Evolutionary conservation across 1,140 invertebrate genomes (phyloP).

Genomic region (Achatina immaculata): DNA sequence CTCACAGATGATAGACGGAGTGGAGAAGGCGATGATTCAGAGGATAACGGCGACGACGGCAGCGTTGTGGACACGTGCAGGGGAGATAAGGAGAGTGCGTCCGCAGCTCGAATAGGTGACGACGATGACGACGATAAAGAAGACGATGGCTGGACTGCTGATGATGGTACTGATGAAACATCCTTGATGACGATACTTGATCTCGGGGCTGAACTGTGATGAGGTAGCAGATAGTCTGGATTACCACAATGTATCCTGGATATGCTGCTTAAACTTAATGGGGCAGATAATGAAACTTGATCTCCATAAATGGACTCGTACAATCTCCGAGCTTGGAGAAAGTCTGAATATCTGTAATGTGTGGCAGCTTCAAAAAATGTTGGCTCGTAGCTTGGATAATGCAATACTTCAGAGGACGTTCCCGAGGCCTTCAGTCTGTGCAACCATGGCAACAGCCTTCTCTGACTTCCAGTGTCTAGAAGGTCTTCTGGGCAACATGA

Average conservation of each 20-base stretch:
- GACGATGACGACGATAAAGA: conserved; percentile 4
- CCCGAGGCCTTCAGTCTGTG: conserved; percentile 2
- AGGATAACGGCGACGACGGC: conserved; percentile 11
- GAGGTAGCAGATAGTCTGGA: background rate
- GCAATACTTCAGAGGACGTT: background rate
- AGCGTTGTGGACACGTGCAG: conserved; percentile 18
- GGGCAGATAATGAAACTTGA: background rate
- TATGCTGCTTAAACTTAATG: background rate
- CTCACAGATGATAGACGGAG: conserved; percentile 13
- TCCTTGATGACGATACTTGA: background rate
- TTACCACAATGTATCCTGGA: background rate
- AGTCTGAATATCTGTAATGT: conserved; percentile 16
- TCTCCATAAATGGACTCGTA: background rate
- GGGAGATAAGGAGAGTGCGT: background rate
- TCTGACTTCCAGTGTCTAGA: background rate
- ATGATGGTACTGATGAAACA: background rate
- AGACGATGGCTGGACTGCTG: background rate
- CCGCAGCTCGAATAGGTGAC: background rate
- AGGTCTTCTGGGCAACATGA: background rate
- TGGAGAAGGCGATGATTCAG: background rate
- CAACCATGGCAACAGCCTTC: background rate
- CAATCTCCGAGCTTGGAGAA: conserved; percentile 2
- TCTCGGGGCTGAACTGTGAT: background rate
- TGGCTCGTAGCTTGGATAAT: background rate
- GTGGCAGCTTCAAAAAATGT: background rate